These are phyloP conservation scores for Odocoileus virginianus DNA, from an alignment of 2,113 vertebrate species.

Conservation along the genomic window DNA sequence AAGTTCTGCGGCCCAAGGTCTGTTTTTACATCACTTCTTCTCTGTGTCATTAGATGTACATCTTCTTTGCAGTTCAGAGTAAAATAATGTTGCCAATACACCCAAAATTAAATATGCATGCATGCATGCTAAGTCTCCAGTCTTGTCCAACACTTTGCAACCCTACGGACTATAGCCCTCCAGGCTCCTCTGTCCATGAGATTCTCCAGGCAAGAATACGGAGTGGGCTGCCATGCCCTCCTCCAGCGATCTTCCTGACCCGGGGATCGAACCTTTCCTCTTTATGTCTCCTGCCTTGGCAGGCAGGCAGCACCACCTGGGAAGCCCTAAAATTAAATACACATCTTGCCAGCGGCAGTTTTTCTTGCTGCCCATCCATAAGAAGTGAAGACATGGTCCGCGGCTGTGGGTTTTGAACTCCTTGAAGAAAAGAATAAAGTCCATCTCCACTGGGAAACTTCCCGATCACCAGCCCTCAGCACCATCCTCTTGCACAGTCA, in stretches of 20 bases:
- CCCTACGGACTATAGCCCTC: neutral
- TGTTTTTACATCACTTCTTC: neutral
- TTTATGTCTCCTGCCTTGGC: neutral
- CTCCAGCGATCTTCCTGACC: neutral
- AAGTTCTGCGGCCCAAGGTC: neutral
- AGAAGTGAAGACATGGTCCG: neutral
- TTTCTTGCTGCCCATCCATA: neutral
- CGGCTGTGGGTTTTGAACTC: neutral
- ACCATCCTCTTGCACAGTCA: accelerated
- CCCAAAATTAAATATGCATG: neutral
- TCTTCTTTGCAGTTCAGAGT: neutral
- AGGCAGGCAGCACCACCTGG: neutral
- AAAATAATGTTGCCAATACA: neutral
- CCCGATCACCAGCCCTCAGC: neutral
- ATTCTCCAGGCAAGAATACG: neutral
- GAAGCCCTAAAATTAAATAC: neutral
- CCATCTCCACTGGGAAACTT: neutral
- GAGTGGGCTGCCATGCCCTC: neutral
- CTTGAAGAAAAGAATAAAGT: neutral
- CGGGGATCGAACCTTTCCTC: neutral
- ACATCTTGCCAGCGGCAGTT: neutral
- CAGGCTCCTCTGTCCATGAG: neutral
- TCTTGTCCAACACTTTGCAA: neutral
- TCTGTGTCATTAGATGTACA: neutral
- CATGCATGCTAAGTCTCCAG: neutral